Base-by-base conservation (phyloP, 2,888 invertebrate species). In the Plagodis pulveraria region DNA sequence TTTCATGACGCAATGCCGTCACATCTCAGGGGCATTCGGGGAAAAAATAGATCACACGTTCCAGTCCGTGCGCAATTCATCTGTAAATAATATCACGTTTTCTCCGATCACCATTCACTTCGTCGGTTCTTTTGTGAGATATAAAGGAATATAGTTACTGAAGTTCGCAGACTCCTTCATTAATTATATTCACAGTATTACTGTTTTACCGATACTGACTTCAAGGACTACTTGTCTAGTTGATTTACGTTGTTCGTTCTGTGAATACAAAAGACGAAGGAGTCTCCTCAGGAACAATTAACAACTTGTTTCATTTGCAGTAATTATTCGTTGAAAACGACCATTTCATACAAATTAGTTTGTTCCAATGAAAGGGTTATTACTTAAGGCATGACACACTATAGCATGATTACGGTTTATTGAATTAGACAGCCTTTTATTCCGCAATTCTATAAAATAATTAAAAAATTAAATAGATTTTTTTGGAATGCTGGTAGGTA, bases 241-340 rank as follows among this genome's bases (percentile, higher is more conserved):
- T 35, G 22, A 50, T 44, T 43, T 51, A 56, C 33, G 49, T 10
- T 10, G 40, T n/a, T 35, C 40, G 12, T 53, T 48, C 12, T 33
- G 35, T 44, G 22, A 36, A 51, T 48, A 50, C 50, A 54, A 50
- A 53, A 54, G 47, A 56, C 52, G 54, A 61, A 58, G 53, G 72
- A 76, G 76, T 70, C 66, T 65, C 73, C 54, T 56, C 54, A 69
- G 72, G 76, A 83, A 79, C 80, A 82, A 83, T 84, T 83, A 77
- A 76, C 81, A 78, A 82, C 77, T 83, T 81, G 78, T 83, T 81
- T 75, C 76, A 72, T 77, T 78, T 74, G 73, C 22, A 67, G 63
- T 48, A 61, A 69, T 66, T 62, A 63, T 54, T 57, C 60, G 57
- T 11, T 43, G 50, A 56, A 62, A 67, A 58, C 52, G 50, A 64